Evolutionary conservation across 35 echinoderm and acorn worm species (phyloP).

Genomic region (Heliocidaris erythrogramma): DNA sequence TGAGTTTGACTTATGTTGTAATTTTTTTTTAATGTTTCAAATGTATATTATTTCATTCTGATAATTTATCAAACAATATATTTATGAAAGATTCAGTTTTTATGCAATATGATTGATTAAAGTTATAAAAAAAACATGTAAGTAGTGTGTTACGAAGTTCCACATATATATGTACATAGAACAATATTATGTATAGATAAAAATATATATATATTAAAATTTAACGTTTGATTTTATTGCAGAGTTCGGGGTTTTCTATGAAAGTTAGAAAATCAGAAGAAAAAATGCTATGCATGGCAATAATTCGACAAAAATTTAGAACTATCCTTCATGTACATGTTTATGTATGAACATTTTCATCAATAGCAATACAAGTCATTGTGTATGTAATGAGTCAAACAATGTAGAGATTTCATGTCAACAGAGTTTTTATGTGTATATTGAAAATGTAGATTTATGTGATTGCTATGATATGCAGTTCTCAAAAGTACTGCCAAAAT

Average conservation of each 20-base stretch:
- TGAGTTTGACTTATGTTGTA: background rate
- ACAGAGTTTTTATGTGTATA: conserved; percentile 18
- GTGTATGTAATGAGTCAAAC: background rate
- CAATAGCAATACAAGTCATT: conserved; percentile 36
- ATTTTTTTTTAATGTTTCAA: conserved; percentile 4
- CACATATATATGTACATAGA: background rate
- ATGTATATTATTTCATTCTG: conserved; percentile 24
- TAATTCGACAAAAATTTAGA: conserved; percentile 28
- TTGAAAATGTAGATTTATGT: background rate
- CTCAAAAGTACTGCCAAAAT: background rate
- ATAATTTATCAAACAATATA: conserved; percentile 21
- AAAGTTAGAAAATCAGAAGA: background rate
- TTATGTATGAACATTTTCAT: conserved; percentile 18
- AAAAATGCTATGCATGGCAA: conserved; percentile 56
- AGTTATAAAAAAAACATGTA: background rate
- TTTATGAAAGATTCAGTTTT: conserved; percentile 10
- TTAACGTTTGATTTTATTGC: conserved; percentile 32
- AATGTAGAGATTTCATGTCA: conserved; percentile 4
- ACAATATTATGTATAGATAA: conserved; percentile 5
- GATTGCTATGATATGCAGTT: background rate
- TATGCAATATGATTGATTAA: conserved; percentile 47
- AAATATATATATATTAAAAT: background rate
- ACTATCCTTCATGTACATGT: conserved; percentile 6
- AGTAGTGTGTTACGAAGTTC: background rate
- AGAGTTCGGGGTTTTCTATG: conserved; percentile 27